A percentile compares a stretch with the other conserved stretches of the same genome.
These are phyloP conservation scores for Epinotia demarniana DNA, from an alignment of 2,888 invertebrate genomes.

Conservation along the genomic window DNA sequence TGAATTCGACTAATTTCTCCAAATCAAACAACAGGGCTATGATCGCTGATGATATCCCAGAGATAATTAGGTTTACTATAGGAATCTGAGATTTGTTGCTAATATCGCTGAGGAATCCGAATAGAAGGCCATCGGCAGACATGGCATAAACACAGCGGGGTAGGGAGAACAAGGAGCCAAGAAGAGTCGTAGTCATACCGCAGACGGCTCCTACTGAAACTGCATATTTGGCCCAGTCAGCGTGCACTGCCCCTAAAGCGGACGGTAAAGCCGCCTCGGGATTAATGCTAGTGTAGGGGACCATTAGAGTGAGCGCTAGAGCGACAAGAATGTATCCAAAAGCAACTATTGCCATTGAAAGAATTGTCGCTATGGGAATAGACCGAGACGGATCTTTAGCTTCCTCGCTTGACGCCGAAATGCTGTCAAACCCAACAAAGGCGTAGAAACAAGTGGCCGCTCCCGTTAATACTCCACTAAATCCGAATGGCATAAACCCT, in stretches of 20 bases:
- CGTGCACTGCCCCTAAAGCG: conserved; percentile 89
- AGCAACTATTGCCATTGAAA: conserved; percentile 92
- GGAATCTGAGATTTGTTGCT: conserved; percentile 93
- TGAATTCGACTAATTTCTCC: conserved; percentile 95
- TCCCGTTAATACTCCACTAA: conserved; percentile 91
- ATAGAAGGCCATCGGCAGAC: conserved; percentile 94
- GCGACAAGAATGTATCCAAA: conserved; percentile 92
- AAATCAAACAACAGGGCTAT: conserved; percentile 95
- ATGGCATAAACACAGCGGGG: conserved; percentile 95
- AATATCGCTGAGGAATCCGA: conserved; percentile 91
- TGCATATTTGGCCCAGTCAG: conserved; percentile 93
- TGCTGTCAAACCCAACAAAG: conserved; percentile 96
- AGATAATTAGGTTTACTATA: conserved; percentile 89
- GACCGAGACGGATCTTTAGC: conserved; percentile 91
- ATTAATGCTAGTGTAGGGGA: conserved; percentile 90
- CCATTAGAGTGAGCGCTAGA: conserved; percentile 92
- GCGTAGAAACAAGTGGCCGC: conserved; percentile 97
- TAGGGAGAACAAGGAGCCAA: conserved; percentile 93
- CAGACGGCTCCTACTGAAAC: conserved; percentile 94
- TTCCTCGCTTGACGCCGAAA: conserved; percentile 95
- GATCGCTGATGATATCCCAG: conserved; percentile 90
- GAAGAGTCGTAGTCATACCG: conserved; percentile 95
- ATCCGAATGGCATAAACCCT: conserved; percentile 91
- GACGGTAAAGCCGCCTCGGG: conserved; percentile 92
- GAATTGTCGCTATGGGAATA: conserved; percentile 92